Evolutionary conservation across 1,140 invertebrate species (phyloP).

Genomic region (Aphelenchoides avenae): DNA sequence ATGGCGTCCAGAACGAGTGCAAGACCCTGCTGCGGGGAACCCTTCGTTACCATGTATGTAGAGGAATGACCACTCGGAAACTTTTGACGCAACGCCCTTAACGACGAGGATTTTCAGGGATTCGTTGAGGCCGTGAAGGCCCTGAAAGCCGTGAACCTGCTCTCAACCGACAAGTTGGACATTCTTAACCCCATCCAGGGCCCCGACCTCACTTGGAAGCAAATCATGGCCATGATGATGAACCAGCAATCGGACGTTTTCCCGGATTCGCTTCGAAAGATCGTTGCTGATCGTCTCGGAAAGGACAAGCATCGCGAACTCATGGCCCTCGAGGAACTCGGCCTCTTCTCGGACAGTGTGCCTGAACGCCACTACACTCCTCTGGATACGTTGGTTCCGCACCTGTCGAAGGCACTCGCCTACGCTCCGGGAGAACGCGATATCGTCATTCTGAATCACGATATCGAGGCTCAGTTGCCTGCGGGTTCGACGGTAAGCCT

Average conservation of each 20-base stretch:
- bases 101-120: constrained; percentile 64
- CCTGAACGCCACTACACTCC: constrained; percentile 75
- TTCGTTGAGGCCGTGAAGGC: constrained; percentile 80
- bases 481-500: constrained; percentile 67
- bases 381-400: constrained; percentile 81
- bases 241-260: constrained; percentile 82
- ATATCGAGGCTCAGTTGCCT: constrained; percentile 84
- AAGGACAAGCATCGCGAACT: constrained; percentile 60
- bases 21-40: constrained; percentile 85
- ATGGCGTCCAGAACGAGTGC: constrained; percentile 75
- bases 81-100: neutral
- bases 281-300: constrained; percentile 70
- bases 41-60: constrained; percentile 68
- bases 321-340: constrained; percentile 38
- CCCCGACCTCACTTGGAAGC: constrained; percentile 90
- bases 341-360: constrained; percentile 66
- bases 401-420: constrained; percentile 77
- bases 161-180: constrained; percentile 80
- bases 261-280: constrained; percentile 82
- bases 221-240: constrained; percentile 78
- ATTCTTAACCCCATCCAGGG: constrained; percentile 80
- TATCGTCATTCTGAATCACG: constrained; percentile 85
- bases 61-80: neutral
- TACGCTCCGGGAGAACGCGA: constrained; percentile 81
- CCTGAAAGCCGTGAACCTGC: constrained; percentile 77